Evolutionary conservation across 2,888 invertebrate genomes (phyloP).

Genomic region (Drosophila siamana): DNA sequence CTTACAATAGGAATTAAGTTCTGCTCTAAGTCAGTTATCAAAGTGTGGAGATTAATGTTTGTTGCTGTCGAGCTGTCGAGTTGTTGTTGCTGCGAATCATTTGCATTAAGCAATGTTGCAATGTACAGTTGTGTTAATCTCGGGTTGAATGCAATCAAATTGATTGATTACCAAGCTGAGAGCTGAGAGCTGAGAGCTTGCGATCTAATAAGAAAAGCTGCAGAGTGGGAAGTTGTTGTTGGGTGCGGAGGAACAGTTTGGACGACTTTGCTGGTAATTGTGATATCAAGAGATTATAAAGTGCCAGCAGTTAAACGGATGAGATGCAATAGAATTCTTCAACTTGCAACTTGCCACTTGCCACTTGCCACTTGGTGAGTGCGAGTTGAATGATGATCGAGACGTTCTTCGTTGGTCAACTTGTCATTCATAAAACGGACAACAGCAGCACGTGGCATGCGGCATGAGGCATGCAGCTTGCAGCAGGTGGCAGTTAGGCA

Average conservation of each 20-base stretch:
- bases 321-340: constrained; percentile 38
- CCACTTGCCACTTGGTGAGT: constrained; percentile 23
- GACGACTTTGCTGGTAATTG: constrained; percentile 22
- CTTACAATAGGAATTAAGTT: no score
- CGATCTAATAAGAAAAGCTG: not conserved
- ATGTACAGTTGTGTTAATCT: constrained; percentile 28
- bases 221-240: not conserved
- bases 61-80: not conserved
- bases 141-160: constrained; percentile 25
- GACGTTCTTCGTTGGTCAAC: constrained; percentile 21
- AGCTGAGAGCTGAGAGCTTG: not conserved
- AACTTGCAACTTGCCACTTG: constrained; percentile 4
- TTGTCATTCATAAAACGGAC: constrained; percentile 52
- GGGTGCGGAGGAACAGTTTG: constrained; percentile 1
- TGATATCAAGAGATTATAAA: constrained; percentile 35
- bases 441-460: constrained; percentile 17
- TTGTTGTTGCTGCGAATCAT: not conserved
- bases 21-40: no score
- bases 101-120: constrained; percentile 1
- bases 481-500: constrained; percentile 21
- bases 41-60: constrained; percentile 2
- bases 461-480: constrained; percentile 18
- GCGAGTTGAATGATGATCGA: constrained; percentile 39
- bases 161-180: constrained; percentile 31
- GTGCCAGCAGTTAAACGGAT: constrained; percentile 39